Evolutionary conservation across 2,113 vertebrate species (phyloP).

Genomic region (Etheostoma spectabile): DNA sequence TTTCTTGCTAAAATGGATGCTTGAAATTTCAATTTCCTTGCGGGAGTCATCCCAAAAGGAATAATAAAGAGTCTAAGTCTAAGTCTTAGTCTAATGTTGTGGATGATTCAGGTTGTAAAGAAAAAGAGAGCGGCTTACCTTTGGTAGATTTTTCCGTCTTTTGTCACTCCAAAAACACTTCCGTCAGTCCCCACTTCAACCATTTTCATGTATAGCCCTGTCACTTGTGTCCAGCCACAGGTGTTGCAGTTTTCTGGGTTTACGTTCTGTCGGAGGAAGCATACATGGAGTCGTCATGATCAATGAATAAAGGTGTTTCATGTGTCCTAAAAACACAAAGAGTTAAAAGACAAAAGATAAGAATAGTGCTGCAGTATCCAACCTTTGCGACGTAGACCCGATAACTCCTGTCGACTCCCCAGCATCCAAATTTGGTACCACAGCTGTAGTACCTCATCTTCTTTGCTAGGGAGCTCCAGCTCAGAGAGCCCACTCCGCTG

Average conservation of each 20-base stretch:
- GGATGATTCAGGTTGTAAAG: background rate
- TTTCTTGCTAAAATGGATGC: too few relatives aligned
- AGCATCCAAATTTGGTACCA: constrained; percentile 29
- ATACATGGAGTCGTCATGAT: background rate
- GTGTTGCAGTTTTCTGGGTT: background rate
- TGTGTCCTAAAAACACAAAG: background rate
- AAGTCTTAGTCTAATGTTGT: background rate
- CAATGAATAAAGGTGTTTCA: background rate
- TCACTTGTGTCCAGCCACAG: accelerated
- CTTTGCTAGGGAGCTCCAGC: background rate
- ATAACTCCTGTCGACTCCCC: background rate
- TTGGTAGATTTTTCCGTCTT: background rate
- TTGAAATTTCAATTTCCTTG: too few relatives aligned
- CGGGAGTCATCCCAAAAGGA: too few relatives aligned
- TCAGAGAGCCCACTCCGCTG: accelerated
- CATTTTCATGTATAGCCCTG: background rate
- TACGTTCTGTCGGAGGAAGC: background rate
- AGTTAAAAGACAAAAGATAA: background rate
- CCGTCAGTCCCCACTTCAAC: constrained; percentile 55
- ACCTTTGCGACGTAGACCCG: constrained; percentile 6
- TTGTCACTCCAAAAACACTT: constrained; percentile 14
- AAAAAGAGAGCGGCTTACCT: constrained; percentile 34
- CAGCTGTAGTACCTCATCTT: constrained; percentile 34
- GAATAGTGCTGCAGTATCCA: background rate
- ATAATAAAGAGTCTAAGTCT: too few relatives aligned